Base-by-base conservation (phyloP, 2,113 vertebrate species). In the Pontoporia blainvillei region DNA sequence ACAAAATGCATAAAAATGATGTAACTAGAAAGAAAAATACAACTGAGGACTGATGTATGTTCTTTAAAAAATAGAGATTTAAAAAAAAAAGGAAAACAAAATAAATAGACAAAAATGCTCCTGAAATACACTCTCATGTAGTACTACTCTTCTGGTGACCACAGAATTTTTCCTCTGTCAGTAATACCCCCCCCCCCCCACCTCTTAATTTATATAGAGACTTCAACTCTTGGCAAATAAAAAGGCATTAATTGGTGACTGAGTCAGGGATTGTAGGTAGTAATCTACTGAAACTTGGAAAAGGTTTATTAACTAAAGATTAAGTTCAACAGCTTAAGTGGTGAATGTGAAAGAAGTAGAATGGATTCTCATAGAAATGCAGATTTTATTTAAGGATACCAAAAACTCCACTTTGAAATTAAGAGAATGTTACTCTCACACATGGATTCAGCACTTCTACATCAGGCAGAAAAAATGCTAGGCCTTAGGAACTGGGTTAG, bases 271-370 rank as follows among this genome's bases (percentile, higher is more conserved):
- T n/a, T 49, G 2, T 46, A 64, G 57, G 20, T 73, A 57, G 36
- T 41, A 84, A 92, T 78, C 69, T 69, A 76, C 1, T 84, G n/a
- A 6, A 84, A n/a, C 27, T 89, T 93, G 34, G 36, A 66, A 57
- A 93, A 89, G 3, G 8, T 82, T 59, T 92, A 66, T 87, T 69
- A 76, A 62, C 69, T 71, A 31, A n/a, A 76, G n/a, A 39, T 78
- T 78, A 96, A 76, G 21, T 71, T 93, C 44, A 84, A 69, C 27
- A 84, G 11, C 27, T 88, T 89, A 69, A 84, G 29, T 76, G 46
- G 31, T 81, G 41, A 92, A 67, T 52, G 7, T 69, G 29, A 93
- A 84, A 89, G 31, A 84, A 96, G 84, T 44, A 52, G 12, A 29
- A 76, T 89, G 12, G 36, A 75, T 78, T 76, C 29, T 75, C 34